These are phyloP conservation scores for Unio delphinus DNA, from an alignment of 2,888 invertebrate species.

Conservation along the genomic window DNA sequence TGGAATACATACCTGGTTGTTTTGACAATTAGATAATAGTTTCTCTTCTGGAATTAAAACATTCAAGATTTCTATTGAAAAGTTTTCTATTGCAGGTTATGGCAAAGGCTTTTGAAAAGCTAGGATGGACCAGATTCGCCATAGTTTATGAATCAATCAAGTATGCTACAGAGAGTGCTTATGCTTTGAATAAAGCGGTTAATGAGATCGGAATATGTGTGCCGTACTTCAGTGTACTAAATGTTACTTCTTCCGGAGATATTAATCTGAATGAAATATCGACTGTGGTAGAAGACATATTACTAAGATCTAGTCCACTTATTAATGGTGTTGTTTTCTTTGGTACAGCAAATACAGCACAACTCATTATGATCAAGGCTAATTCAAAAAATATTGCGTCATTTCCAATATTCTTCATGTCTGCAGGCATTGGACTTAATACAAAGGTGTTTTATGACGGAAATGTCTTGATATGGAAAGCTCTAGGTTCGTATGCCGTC, in stretches of 20 bases:
- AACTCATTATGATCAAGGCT: slow-evolving; percentile 1
- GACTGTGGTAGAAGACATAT: neutral
- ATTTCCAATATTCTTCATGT: slow-evolving; percentile 9
- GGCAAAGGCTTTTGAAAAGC: slow-evolving; percentile 1
- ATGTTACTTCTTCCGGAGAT: neutral
- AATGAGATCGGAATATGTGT: slow-evolving; percentile 5
- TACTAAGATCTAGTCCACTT: slow-evolving; percentile 3
- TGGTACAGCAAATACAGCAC: slow-evolving; percentile 1
- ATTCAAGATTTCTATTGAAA: neutral
- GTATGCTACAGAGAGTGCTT: slow-evolving; percentile 7
- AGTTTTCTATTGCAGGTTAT: slow-evolving; percentile 8
- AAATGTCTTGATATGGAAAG: too few species aligned
- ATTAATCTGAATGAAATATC: neutral
- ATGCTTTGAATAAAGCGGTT: neutral
- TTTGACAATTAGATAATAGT: too few species aligned
- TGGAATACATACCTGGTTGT: too few species aligned
- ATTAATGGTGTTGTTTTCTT: slow-evolving; percentile 16
- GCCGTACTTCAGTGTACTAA: neutral
- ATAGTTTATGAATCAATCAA: slow-evolving; percentile 10
- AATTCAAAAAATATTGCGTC: neutral
- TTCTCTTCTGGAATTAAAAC: too few species aligned
- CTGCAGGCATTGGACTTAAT: slow-evolving; percentile 1
- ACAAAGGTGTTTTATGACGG: too few species aligned
- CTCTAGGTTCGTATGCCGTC: too few species aligned
- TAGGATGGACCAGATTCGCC: slow-evolving; percentile 17